These are phyloP conservation scores for Xanthia togata DNA, from an alignment of 2,888 invertebrate genomes.

Conservation along the genomic window DNA sequence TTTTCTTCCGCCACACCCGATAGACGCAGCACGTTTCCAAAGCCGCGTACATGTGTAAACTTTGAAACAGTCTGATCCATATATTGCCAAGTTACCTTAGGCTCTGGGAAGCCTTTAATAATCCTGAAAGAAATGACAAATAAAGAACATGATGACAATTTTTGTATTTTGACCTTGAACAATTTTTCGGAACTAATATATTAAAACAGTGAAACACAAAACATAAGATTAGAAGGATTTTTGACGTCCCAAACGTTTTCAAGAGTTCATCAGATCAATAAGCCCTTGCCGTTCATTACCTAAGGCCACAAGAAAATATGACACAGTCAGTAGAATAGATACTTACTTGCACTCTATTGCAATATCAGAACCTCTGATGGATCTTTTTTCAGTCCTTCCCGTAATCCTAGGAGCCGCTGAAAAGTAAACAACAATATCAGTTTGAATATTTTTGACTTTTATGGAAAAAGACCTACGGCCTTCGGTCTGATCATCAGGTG, in stretches of 20 bases:
- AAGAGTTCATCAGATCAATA: not conserved
- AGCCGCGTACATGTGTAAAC: not conserved
- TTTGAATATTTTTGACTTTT: not conserved
- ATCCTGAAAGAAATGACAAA: not conserved
- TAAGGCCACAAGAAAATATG: not conserved
- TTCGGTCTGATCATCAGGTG: no score
- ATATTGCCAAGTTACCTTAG: slow-evolving; percentile 23
- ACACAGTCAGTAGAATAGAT: not conserved
- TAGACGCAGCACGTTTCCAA: not conserved
- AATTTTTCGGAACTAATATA: no score
- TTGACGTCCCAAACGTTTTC: no score
- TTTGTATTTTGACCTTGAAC: not conserved
- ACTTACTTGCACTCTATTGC: slow-evolving; percentile 44
- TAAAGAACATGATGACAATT: not conserved
- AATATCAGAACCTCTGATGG: slow-evolving; percentile 13
- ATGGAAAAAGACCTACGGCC: not conserved
- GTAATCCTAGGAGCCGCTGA: slow-evolving; percentile 16
- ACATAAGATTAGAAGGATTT: no score
- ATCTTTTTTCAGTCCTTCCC: slow-evolving; percentile 13
- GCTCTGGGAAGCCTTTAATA: slow-evolving; percentile 34
- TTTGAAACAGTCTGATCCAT: not conserved
- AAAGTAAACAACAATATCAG: not conserved
- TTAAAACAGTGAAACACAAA: no score
- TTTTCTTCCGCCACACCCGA: not conserved
- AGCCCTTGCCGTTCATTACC: no score